Conservation (phyloP, 2,888 invertebrate genomes). For the Mactromeris polynyma region DNA sequence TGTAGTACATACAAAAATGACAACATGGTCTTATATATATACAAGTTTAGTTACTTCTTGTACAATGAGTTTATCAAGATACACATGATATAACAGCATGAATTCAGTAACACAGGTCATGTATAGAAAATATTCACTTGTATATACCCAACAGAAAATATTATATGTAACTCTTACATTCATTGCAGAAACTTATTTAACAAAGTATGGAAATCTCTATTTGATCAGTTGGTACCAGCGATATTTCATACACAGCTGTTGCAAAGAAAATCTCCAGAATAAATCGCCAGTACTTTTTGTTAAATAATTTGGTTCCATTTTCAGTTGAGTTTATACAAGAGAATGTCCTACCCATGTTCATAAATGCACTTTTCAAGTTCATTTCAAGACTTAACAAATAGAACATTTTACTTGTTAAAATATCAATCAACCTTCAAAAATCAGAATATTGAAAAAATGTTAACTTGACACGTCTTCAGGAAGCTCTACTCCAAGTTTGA, state of each 20-base stretch:
- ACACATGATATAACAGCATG: conserved; percentile 27
- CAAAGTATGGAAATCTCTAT: neutral
- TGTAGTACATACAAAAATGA: conserved; percentile 63
- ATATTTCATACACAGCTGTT: neutral
- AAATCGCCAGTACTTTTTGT: neutral
- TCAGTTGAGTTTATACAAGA: neutral
- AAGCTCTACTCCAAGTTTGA: conserved; percentile 3
- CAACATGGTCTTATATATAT: conserved; percentile 51
- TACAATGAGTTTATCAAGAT: conserved; percentile 23
- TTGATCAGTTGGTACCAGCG: no score
- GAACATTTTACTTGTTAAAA: conserved; percentile 39
- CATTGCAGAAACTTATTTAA: neutral
- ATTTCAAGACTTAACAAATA: conserved; percentile 39
- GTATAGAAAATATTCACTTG: neutral
- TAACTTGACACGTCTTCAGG: neutral
- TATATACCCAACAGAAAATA: conserved; percentile 12
- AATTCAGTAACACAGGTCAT: conserved; percentile 22
- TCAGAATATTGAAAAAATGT: conserved; percentile 36
- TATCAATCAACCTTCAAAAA: conserved; percentile 27
- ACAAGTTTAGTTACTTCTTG: conserved; percentile 40
- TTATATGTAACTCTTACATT: neutral
- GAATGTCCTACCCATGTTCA: conserved; percentile 21
- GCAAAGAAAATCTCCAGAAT: neutral
- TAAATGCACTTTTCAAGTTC: conserved; percentile 58
- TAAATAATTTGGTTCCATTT: neutral